Conservation (phyloP, 2,888 invertebrate species). For the Neuroscelio doddi region DNA sequence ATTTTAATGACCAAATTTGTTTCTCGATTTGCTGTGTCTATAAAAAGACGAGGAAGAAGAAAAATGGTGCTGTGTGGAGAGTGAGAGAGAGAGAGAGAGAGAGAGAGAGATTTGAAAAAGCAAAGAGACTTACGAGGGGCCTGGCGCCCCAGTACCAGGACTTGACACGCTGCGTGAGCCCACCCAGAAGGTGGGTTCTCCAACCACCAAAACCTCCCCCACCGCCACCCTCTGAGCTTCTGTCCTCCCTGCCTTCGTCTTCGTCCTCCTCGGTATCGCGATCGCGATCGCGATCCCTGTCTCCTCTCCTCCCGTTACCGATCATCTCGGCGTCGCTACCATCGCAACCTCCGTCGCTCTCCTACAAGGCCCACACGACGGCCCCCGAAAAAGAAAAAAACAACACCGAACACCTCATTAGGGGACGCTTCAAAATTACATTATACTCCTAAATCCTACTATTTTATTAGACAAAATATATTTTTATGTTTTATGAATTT, state of each 20-base stretch:
- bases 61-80: conserved; percentile 22
- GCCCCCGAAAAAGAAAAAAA: conserved; percentile 46
- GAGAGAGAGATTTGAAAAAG: conserved; percentile 34
- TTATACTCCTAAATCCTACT: not conserved
- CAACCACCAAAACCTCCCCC: conserved; percentile 82
- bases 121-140: conserved; percentile 88
- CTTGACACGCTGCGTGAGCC: conserved; percentile 97
- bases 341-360: conserved; percentile 70
- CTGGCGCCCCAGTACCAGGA: conserved; percentile 96
- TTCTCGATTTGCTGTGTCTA: no score
- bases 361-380: conserved; percentile 57
- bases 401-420: conserved; percentile 49
- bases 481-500: no score
- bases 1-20: no score
- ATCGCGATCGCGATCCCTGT: conserved; percentile 63
- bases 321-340: conserved; percentile 72
- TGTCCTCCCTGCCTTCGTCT: conserved; percentile 70
- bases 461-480: not conserved
- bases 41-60: conserved; percentile 11
- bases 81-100: conserved; percentile 28
- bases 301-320: conserved; percentile 68
- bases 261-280: conserved; percentile 70
- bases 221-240: conserved; percentile 70
- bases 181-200: conserved; percentile 91
- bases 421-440: conserved; percentile 6